Evolutionary conservation across 2,113 vertebrate species (phyloP).

Genomic region (Columba janthina): DNA sequence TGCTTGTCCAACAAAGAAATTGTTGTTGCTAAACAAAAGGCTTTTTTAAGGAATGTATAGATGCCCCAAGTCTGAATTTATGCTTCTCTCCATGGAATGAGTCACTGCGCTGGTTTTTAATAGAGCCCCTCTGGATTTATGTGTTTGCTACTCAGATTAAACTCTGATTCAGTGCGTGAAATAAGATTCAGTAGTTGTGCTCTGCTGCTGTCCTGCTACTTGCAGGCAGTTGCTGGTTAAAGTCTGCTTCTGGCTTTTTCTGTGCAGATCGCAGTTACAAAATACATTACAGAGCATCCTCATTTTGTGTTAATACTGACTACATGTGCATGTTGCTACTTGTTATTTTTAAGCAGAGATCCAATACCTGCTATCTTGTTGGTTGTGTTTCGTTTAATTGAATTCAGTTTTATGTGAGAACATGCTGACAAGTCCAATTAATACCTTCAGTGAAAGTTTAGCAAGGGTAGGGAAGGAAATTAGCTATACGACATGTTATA

Average conservation of each 20-base stretch:
- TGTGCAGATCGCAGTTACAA: neutral
- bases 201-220: neutral
- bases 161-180: neutral
- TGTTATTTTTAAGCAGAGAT: neutral
- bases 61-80: neutral
- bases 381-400: neutral
- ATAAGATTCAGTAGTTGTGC: neutral
- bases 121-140: constrained; percentile 29
- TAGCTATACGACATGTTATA: neutral
- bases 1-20: constrained; percentile 13
- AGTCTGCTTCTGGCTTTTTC: neutral
- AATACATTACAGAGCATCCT: neutral
- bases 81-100: neutral
- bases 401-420: neutral
- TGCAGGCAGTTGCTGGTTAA: neutral
- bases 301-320: neutral
- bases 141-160: constrained; percentile 1
- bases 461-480: neutral
- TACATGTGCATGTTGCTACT: neutral
- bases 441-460: constrained; percentile 27
- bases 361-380: neutral
- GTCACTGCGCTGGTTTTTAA: constrained; percentile 22
- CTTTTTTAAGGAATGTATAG: constrained; percentile 1
- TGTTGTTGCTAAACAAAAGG: constrained; percentile 25
- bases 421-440: constrained; percentile 22